These are phyloP conservation scores for Globodera rostochiensis DNA, from an alignment of 1,140 invertebrate species.

Conservation along the genomic window DNA sequence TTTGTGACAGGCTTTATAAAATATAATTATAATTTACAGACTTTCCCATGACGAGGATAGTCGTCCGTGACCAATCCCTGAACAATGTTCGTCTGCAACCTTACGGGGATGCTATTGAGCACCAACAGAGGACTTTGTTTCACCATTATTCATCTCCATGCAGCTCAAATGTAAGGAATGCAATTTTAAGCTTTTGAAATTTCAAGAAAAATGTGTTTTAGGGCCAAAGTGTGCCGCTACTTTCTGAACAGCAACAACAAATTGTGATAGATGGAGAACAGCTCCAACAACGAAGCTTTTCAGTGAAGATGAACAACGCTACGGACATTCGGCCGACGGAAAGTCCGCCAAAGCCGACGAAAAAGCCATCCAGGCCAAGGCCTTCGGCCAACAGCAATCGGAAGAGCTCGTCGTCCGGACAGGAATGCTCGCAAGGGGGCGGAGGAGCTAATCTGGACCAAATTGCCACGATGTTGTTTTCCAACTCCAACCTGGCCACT, in stretches of 20 bases:
- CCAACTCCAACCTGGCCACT: neutral
- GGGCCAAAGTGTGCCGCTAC: neutral
- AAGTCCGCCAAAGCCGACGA: neutral
- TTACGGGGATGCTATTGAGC: neutral
- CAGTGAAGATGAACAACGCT: neutral
- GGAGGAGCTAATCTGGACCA: neutral
- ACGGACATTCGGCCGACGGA: neutral
- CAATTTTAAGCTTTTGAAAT: neutral
- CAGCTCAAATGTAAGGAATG: neutral
- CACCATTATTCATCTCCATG: neutral
- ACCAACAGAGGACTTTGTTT: neutral
- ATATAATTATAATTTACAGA: neutral
- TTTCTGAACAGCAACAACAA: neutral
- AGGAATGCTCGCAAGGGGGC: neutral
- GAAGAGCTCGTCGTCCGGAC: neutral
- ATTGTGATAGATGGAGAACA: neutral
- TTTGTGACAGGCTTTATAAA: neutral
- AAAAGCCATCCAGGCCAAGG: neutral
- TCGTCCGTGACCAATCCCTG: neutral
- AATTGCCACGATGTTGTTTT: conserved; percentile 1
- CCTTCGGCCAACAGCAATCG: neutral
- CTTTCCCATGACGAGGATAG: neutral
- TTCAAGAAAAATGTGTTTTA: neutral
- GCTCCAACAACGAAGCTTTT: neutral
- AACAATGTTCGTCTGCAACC: neutral